phyloP scores from a whole-genome alignment of 2,888 invertebrate genomes.

The Scrobipalpa atriplicella region DNA sequence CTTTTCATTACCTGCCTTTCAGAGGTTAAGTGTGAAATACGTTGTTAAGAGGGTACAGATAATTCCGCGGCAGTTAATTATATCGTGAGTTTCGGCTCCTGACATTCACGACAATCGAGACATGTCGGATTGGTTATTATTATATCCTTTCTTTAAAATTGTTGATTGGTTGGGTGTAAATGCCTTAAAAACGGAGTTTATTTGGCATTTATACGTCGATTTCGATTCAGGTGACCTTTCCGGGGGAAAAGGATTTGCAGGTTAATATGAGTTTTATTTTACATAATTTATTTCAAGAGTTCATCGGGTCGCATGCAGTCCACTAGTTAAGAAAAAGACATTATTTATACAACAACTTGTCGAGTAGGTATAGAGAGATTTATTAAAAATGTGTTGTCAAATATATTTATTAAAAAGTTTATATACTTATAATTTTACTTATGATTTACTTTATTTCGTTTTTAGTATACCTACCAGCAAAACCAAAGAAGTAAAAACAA shows the following conservation, averaged over 20 bases:
- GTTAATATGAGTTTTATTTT: background rate
- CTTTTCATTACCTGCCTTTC: background rate
- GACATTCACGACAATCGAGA: conserved; percentile 24
- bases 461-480: too few relatives aligned
- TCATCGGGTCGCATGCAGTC: too few relatives aligned
- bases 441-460: too few relatives aligned
- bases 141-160: background rate
- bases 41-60: conserved; percentile 26
- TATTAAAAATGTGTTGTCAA: too few relatives aligned
- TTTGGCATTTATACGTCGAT: background rate
- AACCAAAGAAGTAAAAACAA: too few relatives aligned
- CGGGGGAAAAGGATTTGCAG: background rate
- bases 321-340: too few relatives aligned
- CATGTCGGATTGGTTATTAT: background rate
- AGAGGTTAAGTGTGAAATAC: conserved; percentile 30
- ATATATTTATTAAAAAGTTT: too few relatives aligned
- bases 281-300: too few relatives aligned
- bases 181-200: background rate
- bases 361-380: too few relatives aligned
- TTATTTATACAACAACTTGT: too few relatives aligned
- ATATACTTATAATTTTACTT: too few relatives aligned
- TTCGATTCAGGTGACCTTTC: conserved; percentile 10
- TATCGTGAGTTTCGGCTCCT: conserved; percentile 21
- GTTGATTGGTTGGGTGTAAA: background rate
- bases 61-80: conserved; percentile 29